phyloP scores from a whole-genome alignment of 2,797 vertebrate species.

The Halcyon leucocephala region DNA sequence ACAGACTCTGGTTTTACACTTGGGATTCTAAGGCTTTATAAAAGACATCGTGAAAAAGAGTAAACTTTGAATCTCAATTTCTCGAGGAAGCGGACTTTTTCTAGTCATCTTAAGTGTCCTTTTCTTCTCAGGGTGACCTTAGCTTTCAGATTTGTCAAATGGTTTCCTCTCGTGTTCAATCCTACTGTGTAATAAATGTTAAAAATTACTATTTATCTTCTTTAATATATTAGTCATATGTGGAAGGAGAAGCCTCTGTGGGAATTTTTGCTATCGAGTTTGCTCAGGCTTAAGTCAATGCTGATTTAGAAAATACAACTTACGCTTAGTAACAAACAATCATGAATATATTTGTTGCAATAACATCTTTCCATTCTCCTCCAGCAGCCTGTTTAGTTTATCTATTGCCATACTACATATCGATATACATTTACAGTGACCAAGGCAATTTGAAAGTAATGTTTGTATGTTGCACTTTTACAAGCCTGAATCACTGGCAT shows the following conservation, averaged over 20 bases:
- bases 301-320: constrained; percentile 58
- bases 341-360: constrained; percentile 65
- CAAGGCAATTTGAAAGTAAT: constrained; percentile 38
- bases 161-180: constrained; percentile 62
- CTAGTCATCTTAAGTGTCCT: constrained; percentile 66
- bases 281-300: constrained; percentile 35
- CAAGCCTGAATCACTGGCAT: constrained; percentile 29
- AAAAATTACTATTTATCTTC: constrained; percentile 69
- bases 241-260: constrained; percentile 26
- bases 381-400: background rate
- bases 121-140: constrained; percentile 81
- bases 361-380: constrained; percentile 16
- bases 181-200: constrained; percentile 47
- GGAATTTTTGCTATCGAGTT: constrained; percentile 36
- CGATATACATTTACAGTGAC: constrained; percentile 40
- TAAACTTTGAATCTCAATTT: constrained; percentile 76
- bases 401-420: background rate
- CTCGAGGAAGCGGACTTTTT: constrained; percentile 69
- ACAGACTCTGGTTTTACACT: constrained; percentile 65
- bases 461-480: constrained; percentile 6
- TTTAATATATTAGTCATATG: constrained; percentile 46
- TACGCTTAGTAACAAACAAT: constrained; percentile 49
- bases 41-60: constrained; percentile 62
- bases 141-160: constrained; percentile 72
- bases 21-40: constrained; percentile 72